A percentile compares a stretch with the other conserved stretches of the same genome.
phyloP scores from a whole-genome alignment of 1,140 invertebrate species.

The Druon quercuslanigerum region DNA sequence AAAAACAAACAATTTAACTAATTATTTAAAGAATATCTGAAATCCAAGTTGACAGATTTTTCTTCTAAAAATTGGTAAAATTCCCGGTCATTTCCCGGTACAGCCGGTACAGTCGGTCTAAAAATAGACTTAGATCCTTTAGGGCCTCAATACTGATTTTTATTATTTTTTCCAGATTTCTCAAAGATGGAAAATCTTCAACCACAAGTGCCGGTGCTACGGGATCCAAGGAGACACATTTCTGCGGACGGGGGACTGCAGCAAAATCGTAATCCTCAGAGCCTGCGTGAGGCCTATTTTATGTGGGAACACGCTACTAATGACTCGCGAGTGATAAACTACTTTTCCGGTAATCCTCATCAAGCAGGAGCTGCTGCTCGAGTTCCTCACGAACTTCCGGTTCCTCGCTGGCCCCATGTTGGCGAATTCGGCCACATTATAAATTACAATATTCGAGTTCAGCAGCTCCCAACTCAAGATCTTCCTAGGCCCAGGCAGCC shows the following conservation, averaged over 20 bases:
- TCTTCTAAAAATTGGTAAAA: too few relatives aligned
- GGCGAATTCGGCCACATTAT: background rate
- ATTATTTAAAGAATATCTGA: too few relatives aligned
- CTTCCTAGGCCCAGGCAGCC: background rate
- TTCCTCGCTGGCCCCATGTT: background rate
- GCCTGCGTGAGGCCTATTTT: conserved; percentile 7
- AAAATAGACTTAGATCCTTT: too few relatives aligned
- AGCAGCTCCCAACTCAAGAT: background rate
- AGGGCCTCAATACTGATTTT: too few relatives aligned
- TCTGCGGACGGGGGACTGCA: background rate
- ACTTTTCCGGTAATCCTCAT: background rate
- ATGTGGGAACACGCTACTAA: background rate
- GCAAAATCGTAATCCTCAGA: background rate
- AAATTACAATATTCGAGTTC: background rate
- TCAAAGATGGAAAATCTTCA: background rate
- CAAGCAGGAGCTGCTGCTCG: background rate
- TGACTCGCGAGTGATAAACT: background rate
- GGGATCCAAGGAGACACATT: background rate
- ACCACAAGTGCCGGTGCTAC: background rate
- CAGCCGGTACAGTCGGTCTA: too few relatives aligned
- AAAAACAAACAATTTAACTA: too few relatives aligned
- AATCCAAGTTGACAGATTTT: too few relatives aligned
- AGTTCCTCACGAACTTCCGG: conserved; percentile 7
- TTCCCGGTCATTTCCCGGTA: too few relatives aligned
- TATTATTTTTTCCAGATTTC: background rate